Percentiles rank a stretch among this genome's conserved stretches.
Conservation (phyloP, 2,113 vertebrate species). For the Todiramphus chloris region DNA sequence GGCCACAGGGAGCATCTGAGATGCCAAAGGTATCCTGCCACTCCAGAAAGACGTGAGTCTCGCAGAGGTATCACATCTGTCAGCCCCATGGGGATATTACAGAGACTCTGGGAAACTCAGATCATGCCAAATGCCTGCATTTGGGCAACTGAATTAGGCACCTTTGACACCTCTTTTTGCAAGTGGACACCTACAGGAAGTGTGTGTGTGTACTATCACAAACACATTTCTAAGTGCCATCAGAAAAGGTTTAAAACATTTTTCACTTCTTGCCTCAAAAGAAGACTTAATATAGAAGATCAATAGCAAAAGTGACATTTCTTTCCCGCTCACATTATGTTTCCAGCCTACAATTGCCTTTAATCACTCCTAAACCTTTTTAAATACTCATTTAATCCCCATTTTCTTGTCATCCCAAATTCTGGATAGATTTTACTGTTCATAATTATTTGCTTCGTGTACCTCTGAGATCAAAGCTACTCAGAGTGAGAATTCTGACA, state of each 20-base stretch:
- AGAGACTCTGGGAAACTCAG: neutral
- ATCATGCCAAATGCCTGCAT: neutral
- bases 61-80: neutral
- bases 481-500: neutral
- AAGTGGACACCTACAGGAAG: neutral
- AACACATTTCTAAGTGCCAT: neutral
- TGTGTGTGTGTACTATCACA: neutral
- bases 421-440: neutral
- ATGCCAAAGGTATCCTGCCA: neutral
- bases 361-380: neutral
- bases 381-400: neutral
- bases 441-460: neutral
- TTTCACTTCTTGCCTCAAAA: neutral
- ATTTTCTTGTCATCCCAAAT: neutral
- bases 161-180: neutral
- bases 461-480: neutral
- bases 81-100: accelerated
- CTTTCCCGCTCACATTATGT: neutral
- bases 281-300: neutral
- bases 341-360: neutral
- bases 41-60: accelerated
- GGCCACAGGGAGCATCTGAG: neutral
- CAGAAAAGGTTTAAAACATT: neutral
- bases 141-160: neutral
- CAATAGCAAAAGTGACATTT: neutral